Percentiles rank a stretch among this genome's conserved stretches.
Evolutionary conservation across 2,888 invertebrate species (phyloP).

Genomic region (Amphipoea lucens): DNA sequence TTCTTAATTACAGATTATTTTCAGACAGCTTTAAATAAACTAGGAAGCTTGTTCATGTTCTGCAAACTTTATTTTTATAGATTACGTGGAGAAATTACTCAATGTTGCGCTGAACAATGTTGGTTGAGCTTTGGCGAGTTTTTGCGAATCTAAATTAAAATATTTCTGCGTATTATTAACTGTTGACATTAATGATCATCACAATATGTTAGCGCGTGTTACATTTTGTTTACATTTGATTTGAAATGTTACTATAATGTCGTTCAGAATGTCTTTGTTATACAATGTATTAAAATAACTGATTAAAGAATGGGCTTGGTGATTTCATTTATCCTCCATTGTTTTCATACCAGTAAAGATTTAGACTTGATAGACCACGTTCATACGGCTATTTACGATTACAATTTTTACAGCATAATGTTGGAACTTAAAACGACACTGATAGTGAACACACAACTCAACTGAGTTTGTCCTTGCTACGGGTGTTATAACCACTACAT

Average conservation of each 20-base stretch:
- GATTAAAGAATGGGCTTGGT: not conserved
- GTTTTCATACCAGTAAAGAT: not conserved
- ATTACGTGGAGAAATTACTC: constrained; percentile 47
- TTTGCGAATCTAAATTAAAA: constrained; percentile 41
- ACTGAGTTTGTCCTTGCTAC: not conserved
- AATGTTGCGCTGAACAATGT: constrained; percentile 57
- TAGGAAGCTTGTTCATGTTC: constrained; percentile 40
- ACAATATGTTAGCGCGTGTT: constrained; percentile 36
- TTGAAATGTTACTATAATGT: constrained; percentile 31
- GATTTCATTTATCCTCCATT: not conserved
- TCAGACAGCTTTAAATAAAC: constrained; percentile 42
- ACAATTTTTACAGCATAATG: not conserved
- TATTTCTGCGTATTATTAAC: constrained; percentile 47
- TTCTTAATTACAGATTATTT: constrained; percentile 50
- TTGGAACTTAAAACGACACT: not conserved
- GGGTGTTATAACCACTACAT: too few relatives aligned
- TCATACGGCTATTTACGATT: not conserved
- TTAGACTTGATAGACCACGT: not conserved
- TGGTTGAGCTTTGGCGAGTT: constrained; percentile 18
- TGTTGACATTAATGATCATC: constrained; percentile 49
- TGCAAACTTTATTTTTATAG: constrained; percentile 59
- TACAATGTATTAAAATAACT: not conserved
- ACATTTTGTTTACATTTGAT: constrained; percentile 40
- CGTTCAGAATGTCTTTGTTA: constrained; percentile 7
- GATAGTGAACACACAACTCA: not conserved